Conservation (phyloP, 2,888 invertebrate genomes). For the Melikaiella ostensackeni region DNA sequence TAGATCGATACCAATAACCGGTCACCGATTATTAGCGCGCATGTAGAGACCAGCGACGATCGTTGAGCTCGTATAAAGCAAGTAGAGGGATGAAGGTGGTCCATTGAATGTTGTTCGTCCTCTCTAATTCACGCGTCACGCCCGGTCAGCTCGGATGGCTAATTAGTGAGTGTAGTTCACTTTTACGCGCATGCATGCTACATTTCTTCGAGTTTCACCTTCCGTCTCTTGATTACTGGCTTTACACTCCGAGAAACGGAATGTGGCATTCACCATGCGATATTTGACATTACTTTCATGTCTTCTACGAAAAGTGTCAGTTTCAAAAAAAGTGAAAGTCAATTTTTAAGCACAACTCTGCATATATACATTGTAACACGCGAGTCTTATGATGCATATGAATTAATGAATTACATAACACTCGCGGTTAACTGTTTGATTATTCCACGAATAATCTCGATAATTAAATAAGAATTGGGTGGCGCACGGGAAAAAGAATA, state of each 20-base stretch:
- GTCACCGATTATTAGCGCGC: not conserved
- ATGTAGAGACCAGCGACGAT: not conserved
- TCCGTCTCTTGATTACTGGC: not conserved
- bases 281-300: no score
- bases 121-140: constrained; percentile 13
- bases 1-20: not conserved
- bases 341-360: no score
- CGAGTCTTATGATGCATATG: no score
- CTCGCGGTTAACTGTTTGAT: no score
- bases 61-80: not conserved
- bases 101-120: not conserved
- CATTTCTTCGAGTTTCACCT: not conserved
- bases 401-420: no score
- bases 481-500: no score
- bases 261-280: not conserved
- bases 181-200: not conserved
- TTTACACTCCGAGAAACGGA: not conserved
- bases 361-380: no score
- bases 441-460: no score
- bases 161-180: constrained; percentile 4
- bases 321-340: no score
- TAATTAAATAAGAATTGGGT: no score
- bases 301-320: no score
- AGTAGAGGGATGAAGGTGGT: not conserved
- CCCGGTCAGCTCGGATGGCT: not conserved